These are phyloP conservation scores for Syritta pipiens DNA, from an alignment of 2,888 invertebrate species.

Conservation along the genomic window DNA sequence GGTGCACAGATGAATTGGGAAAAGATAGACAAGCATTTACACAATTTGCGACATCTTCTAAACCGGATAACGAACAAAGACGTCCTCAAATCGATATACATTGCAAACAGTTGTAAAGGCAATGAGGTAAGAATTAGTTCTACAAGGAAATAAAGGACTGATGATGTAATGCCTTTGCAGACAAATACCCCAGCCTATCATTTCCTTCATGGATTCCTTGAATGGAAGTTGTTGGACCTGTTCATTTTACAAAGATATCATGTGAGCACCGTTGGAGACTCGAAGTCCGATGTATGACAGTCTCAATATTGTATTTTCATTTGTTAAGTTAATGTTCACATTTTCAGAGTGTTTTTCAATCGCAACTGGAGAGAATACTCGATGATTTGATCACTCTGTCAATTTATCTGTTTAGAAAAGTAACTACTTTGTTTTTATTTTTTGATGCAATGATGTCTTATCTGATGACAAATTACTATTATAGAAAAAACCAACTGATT, in stretches of 20 bases:
- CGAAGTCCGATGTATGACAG: slow-evolving; percentile 15
- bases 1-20: slow-evolving; percentile 57
- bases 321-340: too few relatives aligned
- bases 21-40: slow-evolving; percentile 60
- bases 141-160: neutral
- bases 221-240: slow-evolving; percentile 78
- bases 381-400: slow-evolving; percentile 74
- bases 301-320: too few relatives aligned
- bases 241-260: slow-evolving; percentile 72
- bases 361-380: slow-evolving; percentile 72
- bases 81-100: slow-evolving; percentile 73
- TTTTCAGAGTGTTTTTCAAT: neutral
- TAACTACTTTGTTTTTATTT: neutral
- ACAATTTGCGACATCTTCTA: slow-evolving; percentile 72
- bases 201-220: slow-evolving; percentile 77
- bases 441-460: slow-evolving; percentile 16
- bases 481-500: slow-evolving; percentile 77
- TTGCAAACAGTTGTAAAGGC: slow-evolving; percentile 75
- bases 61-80: slow-evolving; percentile 72
- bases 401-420: slow-evolving; percentile 72
- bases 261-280: neutral
- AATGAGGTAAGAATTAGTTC: slow-evolving; percentile 72
- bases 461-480: slow-evolving; percentile 59
- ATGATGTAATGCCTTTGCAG: slow-evolving; percentile 21
- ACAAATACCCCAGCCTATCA: slow-evolving; percentile 76